Conservation (phyloP, 64 coral and sea anemone genomes). For the Stichodactyla helianthus region DNA sequence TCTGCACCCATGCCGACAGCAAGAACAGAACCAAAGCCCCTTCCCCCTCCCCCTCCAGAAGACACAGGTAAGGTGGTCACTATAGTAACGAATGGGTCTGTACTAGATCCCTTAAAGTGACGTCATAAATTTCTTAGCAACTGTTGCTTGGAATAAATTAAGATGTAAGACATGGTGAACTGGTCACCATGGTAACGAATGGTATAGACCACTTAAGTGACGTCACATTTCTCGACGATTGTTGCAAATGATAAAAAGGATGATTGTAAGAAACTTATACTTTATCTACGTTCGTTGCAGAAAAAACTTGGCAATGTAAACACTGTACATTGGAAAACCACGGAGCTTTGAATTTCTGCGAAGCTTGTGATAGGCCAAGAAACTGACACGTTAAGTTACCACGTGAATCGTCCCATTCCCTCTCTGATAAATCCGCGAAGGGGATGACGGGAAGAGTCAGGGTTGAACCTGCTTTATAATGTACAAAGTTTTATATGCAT, state of each 20-base stretch:
- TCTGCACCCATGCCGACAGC: background rate
- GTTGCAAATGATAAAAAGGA: too few species aligned
- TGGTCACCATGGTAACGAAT: too few species aligned
- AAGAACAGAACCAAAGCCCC: background rate
- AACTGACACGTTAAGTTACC: background rate
- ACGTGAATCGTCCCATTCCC: background rate
- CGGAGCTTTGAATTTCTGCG: conserved; percentile 4
- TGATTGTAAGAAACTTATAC: background rate
- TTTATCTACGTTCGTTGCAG: background rate
- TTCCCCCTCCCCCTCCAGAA: background rate
- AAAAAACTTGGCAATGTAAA: conserved; percentile 22
- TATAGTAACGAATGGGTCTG: background rate
- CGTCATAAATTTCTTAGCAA: too few species aligned
- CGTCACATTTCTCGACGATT: too few species aligned
- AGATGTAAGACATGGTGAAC: too few species aligned
- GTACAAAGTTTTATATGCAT: background rate
- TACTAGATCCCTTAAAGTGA: background rate
- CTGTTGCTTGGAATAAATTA: too few species aligned
- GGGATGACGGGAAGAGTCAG: background rate
- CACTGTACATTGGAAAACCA: conserved; percentile 28
- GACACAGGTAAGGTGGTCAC: background rate
- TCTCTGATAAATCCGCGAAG: background rate
- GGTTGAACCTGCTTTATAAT: background rate
- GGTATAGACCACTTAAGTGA: background rate
- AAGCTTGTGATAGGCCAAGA: conserved; percentile 5